Evolutionary conservation across 2,797 vertebrate genomes (phyloP), one percentile per base, ranked within the genome.

Genomic region (Harpagifer antarcticus): DNA sequence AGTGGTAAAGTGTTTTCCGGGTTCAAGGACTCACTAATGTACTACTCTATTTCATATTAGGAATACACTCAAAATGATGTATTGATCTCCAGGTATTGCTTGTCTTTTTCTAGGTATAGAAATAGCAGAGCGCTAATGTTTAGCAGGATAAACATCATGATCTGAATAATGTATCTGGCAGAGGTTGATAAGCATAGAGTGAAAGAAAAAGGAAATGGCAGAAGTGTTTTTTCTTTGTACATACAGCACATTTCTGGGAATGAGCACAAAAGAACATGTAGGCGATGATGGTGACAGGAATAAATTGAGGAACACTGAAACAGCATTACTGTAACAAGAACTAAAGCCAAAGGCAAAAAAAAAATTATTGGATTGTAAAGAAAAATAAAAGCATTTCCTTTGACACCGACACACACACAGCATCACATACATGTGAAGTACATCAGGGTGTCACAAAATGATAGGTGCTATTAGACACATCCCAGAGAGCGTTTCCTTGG

Each of bases 101-200:
- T 61, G 40, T 62, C 16, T 72, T 71, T 37, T 44, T 66, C 27
- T 31, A 33, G 52, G 42, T 55, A 42, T 19, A 23, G 15, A 75
- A 78, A 71, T 70, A 79, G 54, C 23, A 15, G 50, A 23, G 52
- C 27, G 62, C 23, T 73, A 63, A 73, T 78, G 70, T 76, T 79
- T 77, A 81, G 37, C 13, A 75, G 19, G 58, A 76, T 27, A 31
- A 66, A 64, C 68, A 69, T 63, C 11, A 0, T 50, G 17, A 69
- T 72, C 31, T 86, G 76, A 90, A 92, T 86, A 73, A 92, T 90
- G 87, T 76, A 88, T 87, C 12, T 9, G 20, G 54, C 61, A 82
- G 52, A 76, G 37, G 16, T 77, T 76, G 65, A 84, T 42, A 78
- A 68, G 68, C 68, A 74, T 23, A 69, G 73, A 76, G 55, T 16